These are phyloP conservation scores for Falcaria lacertinaria DNA, from an alignment of 2,888 invertebrate genomes.

Conservation along the genomic window DNA sequence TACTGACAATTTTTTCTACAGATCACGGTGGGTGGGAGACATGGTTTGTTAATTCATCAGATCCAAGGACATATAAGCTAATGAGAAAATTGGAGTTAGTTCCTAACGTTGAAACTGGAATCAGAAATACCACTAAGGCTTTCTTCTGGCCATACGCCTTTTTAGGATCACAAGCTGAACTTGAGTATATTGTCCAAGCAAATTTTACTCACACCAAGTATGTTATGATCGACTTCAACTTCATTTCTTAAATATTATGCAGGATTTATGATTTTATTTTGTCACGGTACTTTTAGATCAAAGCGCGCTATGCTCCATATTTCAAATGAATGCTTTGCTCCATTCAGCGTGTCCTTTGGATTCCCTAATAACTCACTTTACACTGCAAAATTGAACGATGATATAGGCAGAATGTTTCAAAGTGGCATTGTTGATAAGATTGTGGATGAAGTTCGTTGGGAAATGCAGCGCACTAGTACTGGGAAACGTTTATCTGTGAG, in stretches of 20 bases:
- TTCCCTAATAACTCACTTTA: slow-evolving; percentile 84
- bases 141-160: slow-evolving; percentile 90
- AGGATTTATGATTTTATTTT: no score
- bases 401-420: slow-evolving; percentile 82
- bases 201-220: slow-evolving; percentile 81
- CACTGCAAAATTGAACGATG: slow-evolving; percentile 79
- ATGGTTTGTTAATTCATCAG: slow-evolving; percentile 86
- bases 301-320: slow-evolving; percentile 85
- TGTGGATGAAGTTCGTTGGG: slow-evolving; percentile 85
- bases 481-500: slow-evolving; percentile 83
- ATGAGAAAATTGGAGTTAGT: slow-evolving; percentile 84
- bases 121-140: slow-evolving; percentile 86
- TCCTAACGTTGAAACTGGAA: slow-evolving; percentile 82
- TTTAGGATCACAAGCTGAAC: slow-evolving; percentile 84
- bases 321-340: slow-evolving; percentile 86
- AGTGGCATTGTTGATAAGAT: slow-evolving; percentile 84
- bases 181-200: slow-evolving; percentile 85
- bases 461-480: slow-evolving; percentile 81
- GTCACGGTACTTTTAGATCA: slow-evolving; percentile 58
- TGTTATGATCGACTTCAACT: slow-evolving; percentile 11
- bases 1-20: no score
- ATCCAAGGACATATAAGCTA: slow-evolving; percentile 80
- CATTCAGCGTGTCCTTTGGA: slow-evolving; percentile 83
- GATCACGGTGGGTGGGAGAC: slow-evolving; percentile 88
- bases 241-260: not conserved